These are phyloP conservation scores for Pachyramphus minor DNA, from an alignment of 2,113 vertebrate genomes.

Conservation along the genomic window DNA sequence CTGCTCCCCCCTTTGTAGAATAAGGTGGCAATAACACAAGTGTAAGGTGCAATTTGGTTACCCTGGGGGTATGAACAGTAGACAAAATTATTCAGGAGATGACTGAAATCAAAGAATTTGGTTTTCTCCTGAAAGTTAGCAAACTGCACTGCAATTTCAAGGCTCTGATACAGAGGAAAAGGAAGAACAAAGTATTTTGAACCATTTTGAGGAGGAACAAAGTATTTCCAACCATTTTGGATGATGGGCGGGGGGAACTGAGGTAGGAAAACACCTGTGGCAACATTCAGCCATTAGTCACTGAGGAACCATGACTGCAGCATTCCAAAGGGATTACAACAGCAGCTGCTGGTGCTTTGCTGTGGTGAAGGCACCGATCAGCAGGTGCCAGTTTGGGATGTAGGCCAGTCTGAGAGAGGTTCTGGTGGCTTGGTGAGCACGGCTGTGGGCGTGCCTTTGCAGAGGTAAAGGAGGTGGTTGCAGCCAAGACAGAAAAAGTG, in stretches of 20 bases:
- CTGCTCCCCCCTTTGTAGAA: not conserved
- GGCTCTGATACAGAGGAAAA: not conserved
- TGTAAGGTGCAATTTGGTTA: not conserved
- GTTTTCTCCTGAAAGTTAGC: not conserved
- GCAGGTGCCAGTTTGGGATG: slow-evolving; percentile 2
- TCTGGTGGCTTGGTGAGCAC: not conserved
- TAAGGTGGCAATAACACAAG: not conserved
- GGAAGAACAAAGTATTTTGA: not conserved
- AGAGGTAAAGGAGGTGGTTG: not conserved
- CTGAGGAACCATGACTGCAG: slow-evolving; percentile 4
- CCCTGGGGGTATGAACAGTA: not conserved
- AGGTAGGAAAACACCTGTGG: slow-evolving; percentile 1
- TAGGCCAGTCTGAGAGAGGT: not conserved
- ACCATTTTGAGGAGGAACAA: not conserved
- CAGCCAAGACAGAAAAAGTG: slow-evolving; percentile 40
- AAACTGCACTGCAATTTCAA: not conserved
- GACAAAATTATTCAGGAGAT: not conserved
- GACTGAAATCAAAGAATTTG: not conserved
- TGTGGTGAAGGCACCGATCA: not conserved
- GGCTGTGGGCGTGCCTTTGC: not conserved
- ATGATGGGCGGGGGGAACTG: not conserved
- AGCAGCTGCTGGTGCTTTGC: slow-evolving; percentile 13
- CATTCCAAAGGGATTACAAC: slow-evolving; percentile 36
- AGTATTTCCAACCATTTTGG: not conserved
- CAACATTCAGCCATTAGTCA: slow-evolving; percentile 23